phyloP scores from a whole-genome alignment of 2,797 vertebrate species.

The Hemibagrus guttatus region DNA sequence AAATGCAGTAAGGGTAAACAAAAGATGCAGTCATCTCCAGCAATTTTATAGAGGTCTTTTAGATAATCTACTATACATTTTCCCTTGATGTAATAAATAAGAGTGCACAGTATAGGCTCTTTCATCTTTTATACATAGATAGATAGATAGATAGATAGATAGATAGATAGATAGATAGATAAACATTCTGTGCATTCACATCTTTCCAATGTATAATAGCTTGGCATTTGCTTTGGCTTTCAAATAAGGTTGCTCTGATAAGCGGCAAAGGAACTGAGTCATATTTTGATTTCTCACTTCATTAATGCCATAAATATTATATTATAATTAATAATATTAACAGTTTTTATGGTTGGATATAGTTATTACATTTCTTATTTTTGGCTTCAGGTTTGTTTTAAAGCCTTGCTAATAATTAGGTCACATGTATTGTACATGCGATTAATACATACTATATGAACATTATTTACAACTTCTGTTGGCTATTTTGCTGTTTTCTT shows the following conservation, averaged over 20 bases:
- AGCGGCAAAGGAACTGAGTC: background rate
- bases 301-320: background rate
- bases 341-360: background rate
- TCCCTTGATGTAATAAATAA: constrained; percentile 2
- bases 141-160: too few relatives aligned
- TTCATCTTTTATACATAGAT: background rate
- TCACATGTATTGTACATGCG: background rate
- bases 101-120: too few relatives aligned
- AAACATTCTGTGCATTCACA: background rate
- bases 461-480: background rate
- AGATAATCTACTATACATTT: background rate
- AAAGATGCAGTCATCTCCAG: background rate
- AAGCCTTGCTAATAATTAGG: background rate
- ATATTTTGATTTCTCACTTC: too few relatives aligned
- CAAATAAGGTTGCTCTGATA: background rate
- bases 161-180: background rate
- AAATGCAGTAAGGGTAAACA: background rate
- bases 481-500: background rate
- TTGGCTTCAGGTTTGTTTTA: background rate
- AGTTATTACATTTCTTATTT: background rate
- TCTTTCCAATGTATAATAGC: background rate
- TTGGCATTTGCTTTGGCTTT: background rate
- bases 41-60: background rate
- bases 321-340: background rate
- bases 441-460: background rate